These are phyloP conservation scores for Amblyteles armatorius DNA, from an alignment of 2,888 invertebrate species.

Conservation along the genomic window DNA sequence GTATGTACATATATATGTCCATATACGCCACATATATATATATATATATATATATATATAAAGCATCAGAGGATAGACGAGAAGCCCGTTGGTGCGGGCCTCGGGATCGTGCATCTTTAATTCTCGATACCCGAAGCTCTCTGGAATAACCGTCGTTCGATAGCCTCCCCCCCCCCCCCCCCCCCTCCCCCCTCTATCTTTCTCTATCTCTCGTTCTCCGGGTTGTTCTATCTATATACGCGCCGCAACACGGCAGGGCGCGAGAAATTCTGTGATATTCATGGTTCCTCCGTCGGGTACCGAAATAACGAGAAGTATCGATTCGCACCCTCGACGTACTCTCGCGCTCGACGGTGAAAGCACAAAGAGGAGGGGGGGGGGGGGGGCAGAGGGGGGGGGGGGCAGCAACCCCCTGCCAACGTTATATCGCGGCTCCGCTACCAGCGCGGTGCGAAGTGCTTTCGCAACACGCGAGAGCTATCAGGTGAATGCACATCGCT, in stretches of 20 bases:
- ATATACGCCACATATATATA: neutral
- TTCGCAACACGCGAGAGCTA: slow-evolving; percentile 63
- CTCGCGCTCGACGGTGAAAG: slow-evolving; percentile 55
- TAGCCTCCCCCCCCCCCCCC: slow-evolving; percentile 6
- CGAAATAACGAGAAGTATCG: slow-evolving; percentile 68
- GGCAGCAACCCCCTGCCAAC: slow-evolving; percentile 71
- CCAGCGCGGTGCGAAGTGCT: slow-evolving; percentile 59
- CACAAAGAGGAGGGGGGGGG: slow-evolving; percentile 72
- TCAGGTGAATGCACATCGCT: slow-evolving; percentile 64
- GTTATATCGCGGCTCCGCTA: slow-evolving; percentile 48
- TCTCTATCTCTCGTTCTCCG: neutral
- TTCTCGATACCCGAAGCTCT: slow-evolving; percentile 62
- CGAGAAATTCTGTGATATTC: slow-evolving; percentile 64
- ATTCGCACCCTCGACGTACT: slow-evolving; percentile 51
- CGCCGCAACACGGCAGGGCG: slow-evolving; percentile 42
- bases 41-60: slow-evolving; percentile 28
- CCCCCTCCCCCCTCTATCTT: slow-evolving; percentile 12
- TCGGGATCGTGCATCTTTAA: slow-evolving; percentile 66
- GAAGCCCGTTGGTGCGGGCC: slow-evolving; percentile 35
- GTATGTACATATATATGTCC: neutral
- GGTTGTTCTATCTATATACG: slow-evolving; percentile 5
- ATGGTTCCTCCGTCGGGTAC: slow-evolving; percentile 60
- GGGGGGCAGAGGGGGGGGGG: too few species aligned
- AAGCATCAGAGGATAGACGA: slow-evolving; percentile 42
- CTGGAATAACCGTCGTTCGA: slow-evolving; percentile 62